Evolutionary conservation across 2,113 vertebrate genomes (phyloP), one percentile per base, ranked within the genome.

Genomic region (Chlorocebus sabaeus): DNA sequence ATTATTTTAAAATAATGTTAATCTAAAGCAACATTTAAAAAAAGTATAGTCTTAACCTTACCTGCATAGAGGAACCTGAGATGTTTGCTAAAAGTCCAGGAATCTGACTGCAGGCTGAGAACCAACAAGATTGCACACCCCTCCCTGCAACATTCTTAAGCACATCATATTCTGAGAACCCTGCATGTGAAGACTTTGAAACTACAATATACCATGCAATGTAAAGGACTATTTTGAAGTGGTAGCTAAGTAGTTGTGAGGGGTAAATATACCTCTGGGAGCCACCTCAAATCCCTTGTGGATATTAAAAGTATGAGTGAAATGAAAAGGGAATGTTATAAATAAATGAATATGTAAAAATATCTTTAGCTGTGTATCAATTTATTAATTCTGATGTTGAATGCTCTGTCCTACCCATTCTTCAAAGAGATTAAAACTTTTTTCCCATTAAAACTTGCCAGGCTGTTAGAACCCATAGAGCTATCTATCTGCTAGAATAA

Each of bases 371-470:
- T 79, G 23, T 3, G 38, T 52, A 8, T 84, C n/a, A 43, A 20
- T 75, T 93, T 82, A 52, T 86, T 79, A 93, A 67, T 83, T 89
- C 14, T 23, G 92, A 50, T 38, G 32, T 75, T 90, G 32, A 87
- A 72, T 40, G 3, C 13, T 68, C 55, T 73, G 85, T 76, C 8
- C 16, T 57, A 61, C 32, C 14, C 45, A 68, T 67, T 90, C 45
- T 84, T 93, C 45, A 91, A 93, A 76, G 50, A 83, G n/a, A 93
- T 87, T 55, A 95, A 79, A 88, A 80, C 93, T 45, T 68, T 22
- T 94, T 94, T 92, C 68, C 27, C 40, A 73, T 72, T 93, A 79
- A 80, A 84, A 88, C 13, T 76, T 70, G 35, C 43, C 59, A 61
- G 10, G 1, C 12, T 72, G 32, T 81, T 90, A 87, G 61, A 78